Evolutionary conservation across 1,140 invertebrate genomes (phyloP), one percentile per base, ranked within the genome.

Genomic region (Asbolus verrucosus): DNA sequence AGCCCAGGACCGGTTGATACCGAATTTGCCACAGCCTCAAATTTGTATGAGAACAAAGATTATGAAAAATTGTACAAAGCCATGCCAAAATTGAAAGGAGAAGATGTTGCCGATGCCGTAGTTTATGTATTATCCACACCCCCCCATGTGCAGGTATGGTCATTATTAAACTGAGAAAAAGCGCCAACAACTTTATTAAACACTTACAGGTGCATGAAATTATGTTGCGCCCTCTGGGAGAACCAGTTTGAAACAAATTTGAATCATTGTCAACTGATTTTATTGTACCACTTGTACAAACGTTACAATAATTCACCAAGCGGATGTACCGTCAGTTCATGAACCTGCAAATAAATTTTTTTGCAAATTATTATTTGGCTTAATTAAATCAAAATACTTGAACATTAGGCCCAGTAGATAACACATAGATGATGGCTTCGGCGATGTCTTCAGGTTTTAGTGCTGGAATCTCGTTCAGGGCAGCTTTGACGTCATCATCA

Each of bases 71-170:
- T 27, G 19, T 54, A 54, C 11, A 27, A 24, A 1, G 2, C 46
- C 1, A 54, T 54, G 46, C 46, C 46, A 11, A 80, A 80, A 62
- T 75, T 86, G 33, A 75, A 83, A 46, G 72, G 82, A 1, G 75
- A 80, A 6, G 85, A 87, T 72, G 79, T 87, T 46, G 84, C 85
- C 1, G 77, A 83, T 63, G 82, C 86, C n/a, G 81, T 84, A 0
- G 24, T 82, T 1, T 86, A 85, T 69, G 82, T 82, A 0, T 61
- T 87, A 18, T 78, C 83, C 9, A 83, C 83, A 33, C 84, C 85
- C 8, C 75, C 85, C 39, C 80, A 83, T 19, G 84, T 86, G 11
- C 81, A 84, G 74, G 82, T 84, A 76, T 19, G 41, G 8, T 27
- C 6, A 1, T 5, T 1, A 6, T 24, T 54, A 54, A 54, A 54